Percentiles rank a stretch among this genome's conserved stretches.
These are phyloP conservation scores for Chelmon rostratus DNA, from an alignment of 2,797 vertebrate genomes.

Conservation along the genomic window DNA sequence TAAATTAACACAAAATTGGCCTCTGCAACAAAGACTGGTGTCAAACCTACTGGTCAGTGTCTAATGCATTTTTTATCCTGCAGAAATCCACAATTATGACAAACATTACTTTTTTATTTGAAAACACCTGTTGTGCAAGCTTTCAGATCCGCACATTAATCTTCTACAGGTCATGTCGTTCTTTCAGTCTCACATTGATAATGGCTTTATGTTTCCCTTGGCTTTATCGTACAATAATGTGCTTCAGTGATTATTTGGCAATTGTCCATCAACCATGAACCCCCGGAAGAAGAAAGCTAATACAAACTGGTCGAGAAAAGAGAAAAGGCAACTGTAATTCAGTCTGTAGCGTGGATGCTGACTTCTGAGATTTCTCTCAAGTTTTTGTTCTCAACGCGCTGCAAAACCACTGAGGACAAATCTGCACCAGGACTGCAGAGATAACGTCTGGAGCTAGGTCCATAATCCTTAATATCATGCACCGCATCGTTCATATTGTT, in stretches of 20 bases:
- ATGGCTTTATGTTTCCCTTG: conserved; percentile 84
- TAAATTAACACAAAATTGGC: background rate
- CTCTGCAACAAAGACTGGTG: background rate
- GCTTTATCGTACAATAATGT: conserved; percentile 76
- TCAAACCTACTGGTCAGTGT: background rate
- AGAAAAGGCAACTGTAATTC: conserved; percentile 55
- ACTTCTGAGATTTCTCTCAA: background rate
- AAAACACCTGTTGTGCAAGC: background rate
- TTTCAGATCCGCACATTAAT: conserved; percentile 12
- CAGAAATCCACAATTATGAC: background rate
- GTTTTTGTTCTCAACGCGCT: background rate
- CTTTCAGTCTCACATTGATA: conserved; percentile 34
- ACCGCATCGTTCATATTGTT: no score
- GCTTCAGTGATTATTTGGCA: conserved; percentile 76
- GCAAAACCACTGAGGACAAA: background rate
- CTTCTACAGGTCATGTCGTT: background rate
- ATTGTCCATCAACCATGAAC: conserved; percentile 44
- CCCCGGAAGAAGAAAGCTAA: conserved; percentile 18
- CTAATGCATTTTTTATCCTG: background rate
- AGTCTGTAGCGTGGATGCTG: background rate
- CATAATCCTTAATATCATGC: no score
- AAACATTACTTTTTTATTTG: background rate
- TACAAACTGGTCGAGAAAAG: conserved; percentile 34
- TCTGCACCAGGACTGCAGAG: background rate
- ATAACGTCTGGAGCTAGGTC: no score